Evolutionary conservation across 1,140 invertebrate genomes (phyloP).

Genomic region (Drosophila serrata): DNA sequence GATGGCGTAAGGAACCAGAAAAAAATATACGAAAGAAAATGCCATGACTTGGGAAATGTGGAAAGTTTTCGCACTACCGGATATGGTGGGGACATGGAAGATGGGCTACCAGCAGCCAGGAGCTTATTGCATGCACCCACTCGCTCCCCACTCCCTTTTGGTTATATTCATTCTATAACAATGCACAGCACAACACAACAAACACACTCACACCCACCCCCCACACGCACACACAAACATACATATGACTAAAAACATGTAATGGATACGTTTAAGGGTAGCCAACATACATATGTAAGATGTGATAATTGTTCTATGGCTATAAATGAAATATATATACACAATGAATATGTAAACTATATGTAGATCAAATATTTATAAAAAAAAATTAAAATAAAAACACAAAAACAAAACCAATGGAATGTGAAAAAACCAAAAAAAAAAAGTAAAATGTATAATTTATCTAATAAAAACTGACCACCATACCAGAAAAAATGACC

Average conservation of each 20-base stretch:
- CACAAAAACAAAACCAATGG: conserved; percentile 35
- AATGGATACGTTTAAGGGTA: conserved; percentile 80
- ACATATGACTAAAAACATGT: conserved; percentile 78
- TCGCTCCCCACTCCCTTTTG: too few species aligned
- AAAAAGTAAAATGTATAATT: conserved; percentile 64
- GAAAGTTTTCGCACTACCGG: conserved; percentile 13
- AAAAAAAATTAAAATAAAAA: conserved; percentile 21
- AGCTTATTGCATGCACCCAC: conserved; percentile 25
- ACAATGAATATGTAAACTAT: conserved; percentile 46
- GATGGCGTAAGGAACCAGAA: neutral
- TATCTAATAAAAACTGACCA: conserved; percentile 76
- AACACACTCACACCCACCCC: conserved; percentile 24
- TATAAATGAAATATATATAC: conserved; percentile 58
- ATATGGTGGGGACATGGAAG: conserved; percentile 25
- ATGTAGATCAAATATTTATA: conserved; percentile 58
- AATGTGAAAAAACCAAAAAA: conserved; percentile 46
- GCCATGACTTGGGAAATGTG: conserved; percentile 16
- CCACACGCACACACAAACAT: conserved; percentile 37
- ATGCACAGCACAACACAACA: conserved; percentile 11
- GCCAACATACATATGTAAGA: conserved; percentile 74
- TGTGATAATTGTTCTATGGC: conserved; percentile 83
- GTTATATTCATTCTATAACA: neutral
- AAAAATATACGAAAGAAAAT: neutral
- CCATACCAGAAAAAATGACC: conserved; percentile 59
- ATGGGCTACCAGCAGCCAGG: conserved; percentile 50